These are phyloP conservation scores for Leptopilina boulardi DNA, from an alignment of 1,140 invertebrate genomes.

Conservation along the genomic window DNA sequence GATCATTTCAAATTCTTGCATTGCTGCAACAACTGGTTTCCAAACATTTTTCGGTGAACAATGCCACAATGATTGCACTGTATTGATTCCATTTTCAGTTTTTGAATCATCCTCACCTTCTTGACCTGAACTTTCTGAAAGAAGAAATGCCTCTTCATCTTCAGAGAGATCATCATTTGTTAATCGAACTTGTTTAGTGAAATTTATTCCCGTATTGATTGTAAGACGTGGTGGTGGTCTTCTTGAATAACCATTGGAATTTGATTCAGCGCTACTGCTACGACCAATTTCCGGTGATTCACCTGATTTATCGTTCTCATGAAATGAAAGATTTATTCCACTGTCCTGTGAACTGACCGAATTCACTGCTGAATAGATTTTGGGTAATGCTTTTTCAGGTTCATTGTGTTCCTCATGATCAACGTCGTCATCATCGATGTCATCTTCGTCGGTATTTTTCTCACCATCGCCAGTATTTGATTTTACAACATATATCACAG, in stretches of 20 bases:
- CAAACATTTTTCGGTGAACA: slow-evolving; percentile 88
- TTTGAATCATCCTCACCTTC: slow-evolving; percentile 30
- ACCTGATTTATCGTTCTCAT: slow-evolving; percentile 79
- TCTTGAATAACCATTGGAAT: slow-evolving; percentile 56
- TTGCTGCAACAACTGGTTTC: slow-evolving; percentile 87
- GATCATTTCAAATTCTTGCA: slow-evolving; percentile 92
- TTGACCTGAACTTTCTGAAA: slow-evolving; percentile 33
- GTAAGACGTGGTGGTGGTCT: slow-evolving; percentile 54
- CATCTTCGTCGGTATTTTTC: slow-evolving; percentile 67
- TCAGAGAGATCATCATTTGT: slow-evolving; percentile 69
- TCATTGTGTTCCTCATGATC: slow-evolving; percentile 60
- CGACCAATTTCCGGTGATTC: slow-evolving; percentile 67
- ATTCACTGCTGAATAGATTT: slow-evolving; percentile 80
- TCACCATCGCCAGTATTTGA: slow-evolving; percentile 56
- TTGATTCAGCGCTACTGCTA: slow-evolving; percentile 72
- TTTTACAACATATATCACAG: slow-evolving; percentile 72
- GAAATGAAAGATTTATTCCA: slow-evolving; percentile 85
- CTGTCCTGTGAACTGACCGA: slow-evolving; percentile 86
- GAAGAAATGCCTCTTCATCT: slow-evolving; percentile 64
- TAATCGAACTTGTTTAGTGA: slow-evolving; percentile 54
- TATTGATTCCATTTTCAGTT: background rate
- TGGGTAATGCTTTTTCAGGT: slow-evolving; percentile 68
- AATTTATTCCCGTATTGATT: slow-evolving; percentile 7
- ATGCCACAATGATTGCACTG: slow-evolving; percentile 78
- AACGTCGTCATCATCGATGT: slow-evolving; percentile 76